These are phyloP conservation scores for Eupleurogrammus muticus DNA, from an alignment of 2,797 vertebrate genomes.

Conservation along the genomic window DNA sequence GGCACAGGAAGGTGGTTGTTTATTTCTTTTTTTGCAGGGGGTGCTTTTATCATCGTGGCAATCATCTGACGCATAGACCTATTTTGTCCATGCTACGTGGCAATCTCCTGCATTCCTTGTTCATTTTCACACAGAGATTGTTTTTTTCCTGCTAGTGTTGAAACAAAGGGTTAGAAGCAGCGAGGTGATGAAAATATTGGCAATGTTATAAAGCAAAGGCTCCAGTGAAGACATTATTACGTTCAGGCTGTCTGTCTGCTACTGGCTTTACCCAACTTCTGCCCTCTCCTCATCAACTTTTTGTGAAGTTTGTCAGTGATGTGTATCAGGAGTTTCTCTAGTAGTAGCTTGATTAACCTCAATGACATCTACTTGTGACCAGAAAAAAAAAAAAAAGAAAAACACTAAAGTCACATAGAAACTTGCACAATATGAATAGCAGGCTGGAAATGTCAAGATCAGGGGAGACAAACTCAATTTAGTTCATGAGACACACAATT, in stretches of 20 bases:
- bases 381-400: too few relatives aligned
- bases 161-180: conserved; percentile 33
- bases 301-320: not conserved
- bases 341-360: not conserved
- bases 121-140: conserved; percentile 34
- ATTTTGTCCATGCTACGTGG: conserved; percentile 38
- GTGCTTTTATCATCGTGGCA: conserved; percentile 36
- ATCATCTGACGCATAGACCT: conserved; percentile 30
- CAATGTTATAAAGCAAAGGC: conserved; percentile 24
- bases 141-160: conserved; percentile 34
- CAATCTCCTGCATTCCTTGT: conserved; percentile 45
- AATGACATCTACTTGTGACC: too few relatives aligned
- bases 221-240: conserved; percentile 38
- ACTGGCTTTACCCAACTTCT: conserved; percentile 17
- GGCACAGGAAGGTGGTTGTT: conserved; percentile 29
- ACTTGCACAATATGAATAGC: too few relatives aligned
- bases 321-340: not conserved
- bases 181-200: conserved; percentile 42
- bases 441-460: too few relatives aligned
- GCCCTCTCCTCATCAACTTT: conserved; percentile 1
- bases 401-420: too few relatives aligned
- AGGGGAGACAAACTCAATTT: too few relatives aligned
- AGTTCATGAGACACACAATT: too few relatives aligned
- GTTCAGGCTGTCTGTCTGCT: conserved; percentile 22
- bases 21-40: conserved; percentile 8